Evolutionary conservation across 2,888 invertebrate species (phyloP).

Genomic region (Dysmachus trigonus): DNA sequence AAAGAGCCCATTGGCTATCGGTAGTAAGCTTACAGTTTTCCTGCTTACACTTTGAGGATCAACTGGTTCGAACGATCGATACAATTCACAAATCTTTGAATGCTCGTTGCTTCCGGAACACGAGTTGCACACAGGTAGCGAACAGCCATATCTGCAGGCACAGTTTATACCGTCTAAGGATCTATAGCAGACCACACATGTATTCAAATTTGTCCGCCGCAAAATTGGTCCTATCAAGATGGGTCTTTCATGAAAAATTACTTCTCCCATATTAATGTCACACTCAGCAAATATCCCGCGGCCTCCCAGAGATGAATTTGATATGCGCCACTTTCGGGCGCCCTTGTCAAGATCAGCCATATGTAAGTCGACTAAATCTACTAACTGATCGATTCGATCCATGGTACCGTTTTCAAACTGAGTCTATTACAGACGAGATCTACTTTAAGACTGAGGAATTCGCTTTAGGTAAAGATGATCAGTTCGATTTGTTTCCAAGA

Average conservation of each 20-base stretch:
- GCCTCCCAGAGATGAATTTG: slow-evolving; percentile 71
- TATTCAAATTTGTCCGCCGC: slow-evolving; percentile 66
- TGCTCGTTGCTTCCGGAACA: slow-evolving; percentile 72
- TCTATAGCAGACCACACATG: slow-evolving; percentile 74
- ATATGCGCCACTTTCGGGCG: slow-evolving; percentile 68
- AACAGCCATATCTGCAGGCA: slow-evolving; percentile 72
- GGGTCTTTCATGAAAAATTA: slow-evolving; percentile 76
- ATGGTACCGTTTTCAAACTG: not conserved
- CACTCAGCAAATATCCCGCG: slow-evolving; percentile 76
- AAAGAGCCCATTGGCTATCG: slow-evolving; percentile 60
- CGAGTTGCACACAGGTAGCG: slow-evolving; percentile 73
- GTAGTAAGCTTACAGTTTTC: slow-evolving; percentile 59
- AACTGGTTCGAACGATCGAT: slow-evolving; percentile 69
- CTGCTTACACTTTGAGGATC: slow-evolving; percentile 59
- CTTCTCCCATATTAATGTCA: slow-evolving; percentile 73
- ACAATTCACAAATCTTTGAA: slow-evolving; percentile 71
- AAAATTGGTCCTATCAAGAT: slow-evolving; percentile 76
- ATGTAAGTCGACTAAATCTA: slow-evolving; percentile 56
- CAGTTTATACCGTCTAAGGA: slow-evolving; percentile 57
- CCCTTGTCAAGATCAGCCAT: slow-evolving; percentile 55
- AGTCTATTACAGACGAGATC: not conserved
- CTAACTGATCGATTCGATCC: slow-evolving; percentile 48
- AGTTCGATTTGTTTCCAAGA: not conserved
- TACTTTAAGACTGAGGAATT: slow-evolving; percentile 1
- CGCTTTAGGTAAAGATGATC: not conserved